phyloP scores from a whole-genome alignment of 2,113 vertebrate species.

The Lathamus discolor region DNA sequence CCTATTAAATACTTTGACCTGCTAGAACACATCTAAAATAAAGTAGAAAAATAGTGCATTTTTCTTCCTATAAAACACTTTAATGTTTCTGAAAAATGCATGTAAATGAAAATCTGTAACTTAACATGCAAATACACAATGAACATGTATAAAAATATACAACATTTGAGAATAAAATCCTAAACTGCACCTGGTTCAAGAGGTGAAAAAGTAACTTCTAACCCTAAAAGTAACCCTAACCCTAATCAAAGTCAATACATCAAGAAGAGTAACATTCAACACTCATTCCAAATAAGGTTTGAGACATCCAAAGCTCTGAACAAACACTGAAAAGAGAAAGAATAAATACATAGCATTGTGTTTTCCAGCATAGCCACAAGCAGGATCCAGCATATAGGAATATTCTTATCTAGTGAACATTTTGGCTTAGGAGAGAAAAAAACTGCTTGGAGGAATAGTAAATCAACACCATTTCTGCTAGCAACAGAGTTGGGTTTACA shows the following conservation, averaged over 20 bases:
- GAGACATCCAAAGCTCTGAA: neutral
- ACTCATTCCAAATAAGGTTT: neutral
- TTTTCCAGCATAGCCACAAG: neutral
- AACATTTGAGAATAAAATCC: neutral
- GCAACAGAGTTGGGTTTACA: rapidly evolving
- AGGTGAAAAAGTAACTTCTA: neutral
- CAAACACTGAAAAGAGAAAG: neutral
- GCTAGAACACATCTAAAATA: neutral
- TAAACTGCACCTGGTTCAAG: neutral
- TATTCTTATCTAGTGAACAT: neutral
- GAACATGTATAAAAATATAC: neutral
- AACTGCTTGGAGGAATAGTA: neutral
- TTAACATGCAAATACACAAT: neutral
- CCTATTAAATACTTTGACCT: neutral
- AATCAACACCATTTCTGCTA: neutral
- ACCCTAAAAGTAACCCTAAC: too few relatives aligned
- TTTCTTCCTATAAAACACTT: neutral
- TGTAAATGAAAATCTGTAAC: neutral
- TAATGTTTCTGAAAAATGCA: neutral
- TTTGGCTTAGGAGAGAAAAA: neutral
- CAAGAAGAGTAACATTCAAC: neutral
- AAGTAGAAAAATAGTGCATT: neutral
- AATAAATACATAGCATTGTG: neutral
- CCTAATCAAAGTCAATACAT: neutral
- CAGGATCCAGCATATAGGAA: neutral